Evolutionary conservation across 2,797 vertebrate species (phyloP).

Genomic region (Rhincodon typus): DNA sequence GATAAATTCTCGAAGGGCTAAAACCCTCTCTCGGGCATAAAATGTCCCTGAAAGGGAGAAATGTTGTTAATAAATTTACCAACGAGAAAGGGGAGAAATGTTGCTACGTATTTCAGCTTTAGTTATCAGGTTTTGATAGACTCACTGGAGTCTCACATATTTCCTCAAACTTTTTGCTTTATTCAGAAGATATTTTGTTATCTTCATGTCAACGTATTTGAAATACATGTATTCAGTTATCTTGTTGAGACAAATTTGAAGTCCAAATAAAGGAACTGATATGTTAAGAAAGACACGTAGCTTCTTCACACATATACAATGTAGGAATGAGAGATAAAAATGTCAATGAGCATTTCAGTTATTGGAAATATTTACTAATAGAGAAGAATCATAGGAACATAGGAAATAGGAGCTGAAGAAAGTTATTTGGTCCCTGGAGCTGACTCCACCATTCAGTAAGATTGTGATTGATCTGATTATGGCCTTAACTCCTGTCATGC

Average conservation of each 20-base stretch:
- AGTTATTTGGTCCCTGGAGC: not conserved
- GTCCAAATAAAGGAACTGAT: not conserved
- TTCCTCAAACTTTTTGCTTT: not conserved
- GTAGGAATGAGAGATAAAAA: not conserved
- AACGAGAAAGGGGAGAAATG: not conserved
- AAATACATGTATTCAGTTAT: not conserved
- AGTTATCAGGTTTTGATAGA: not conserved
- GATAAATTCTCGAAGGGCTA: constrained; percentile 70
- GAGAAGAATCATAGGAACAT: not conserved
- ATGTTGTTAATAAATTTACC: not conserved
- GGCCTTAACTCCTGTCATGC: too few relatives aligned
- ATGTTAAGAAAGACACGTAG: not conserved
- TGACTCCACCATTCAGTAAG: too few relatives aligned
- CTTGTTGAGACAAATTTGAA: not conserved
- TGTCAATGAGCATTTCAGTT: not conserved
- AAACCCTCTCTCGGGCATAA: constrained; percentile 75
- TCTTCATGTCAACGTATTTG: not conserved
- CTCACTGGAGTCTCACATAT: not conserved
- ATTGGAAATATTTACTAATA: not conserved
- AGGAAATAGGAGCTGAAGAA: not conserved
- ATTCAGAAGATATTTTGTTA: not conserved
- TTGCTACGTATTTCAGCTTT: not conserved
- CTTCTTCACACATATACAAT: not conserved
- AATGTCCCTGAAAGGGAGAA: constrained; percentile 70
- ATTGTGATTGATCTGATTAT: too few relatives aligned